phyloP scores from a whole-genome alignment of 1,140 invertebrate genomes.

The Brachionus sp. region DNA sequence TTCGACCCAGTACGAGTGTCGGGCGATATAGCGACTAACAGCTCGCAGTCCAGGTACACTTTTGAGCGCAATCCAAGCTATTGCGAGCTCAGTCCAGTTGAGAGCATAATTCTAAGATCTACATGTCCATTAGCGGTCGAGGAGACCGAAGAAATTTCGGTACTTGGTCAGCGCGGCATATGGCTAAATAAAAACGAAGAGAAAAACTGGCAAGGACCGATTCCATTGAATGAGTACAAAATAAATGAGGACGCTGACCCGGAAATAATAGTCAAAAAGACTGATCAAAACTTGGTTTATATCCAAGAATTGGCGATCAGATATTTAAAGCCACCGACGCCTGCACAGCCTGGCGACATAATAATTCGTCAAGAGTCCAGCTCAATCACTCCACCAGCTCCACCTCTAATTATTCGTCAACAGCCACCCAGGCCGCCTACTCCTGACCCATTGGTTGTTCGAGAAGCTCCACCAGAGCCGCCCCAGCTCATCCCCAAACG shows the following conservation, averaged over 20 bases:
- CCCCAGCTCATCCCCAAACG: not conserved
- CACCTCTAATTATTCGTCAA: constrained; percentile 45
- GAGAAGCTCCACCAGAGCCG: constrained; percentile 39
- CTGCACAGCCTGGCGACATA: constrained; percentile 40
- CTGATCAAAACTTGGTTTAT: constrained; percentile 9
- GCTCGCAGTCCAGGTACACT: not conserved
- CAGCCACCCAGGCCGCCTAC: constrained; percentile 33
- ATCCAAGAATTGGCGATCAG: constrained; percentile 43
- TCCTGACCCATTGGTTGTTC: constrained; percentile 41
- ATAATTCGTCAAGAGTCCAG: constrained; percentile 19
- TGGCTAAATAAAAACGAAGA: constrained; percentile 35
- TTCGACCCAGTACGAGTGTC: not conserved
- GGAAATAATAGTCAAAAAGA: constrained; percentile 10
- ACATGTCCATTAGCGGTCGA: not conserved
- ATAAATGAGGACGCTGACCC: constrained; percentile 43
- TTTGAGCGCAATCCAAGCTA: constrained; percentile 9
- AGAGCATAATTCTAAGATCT: constrained; percentile 16
- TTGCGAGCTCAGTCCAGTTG: constrained; percentile 11
- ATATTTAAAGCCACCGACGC: constrained; percentile 44
- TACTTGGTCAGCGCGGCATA: constrained; percentile 36
- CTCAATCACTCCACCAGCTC: constrained; percentile 21
- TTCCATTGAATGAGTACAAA: constrained; percentile 12
- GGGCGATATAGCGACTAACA: not conserved
- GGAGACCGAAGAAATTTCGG: constrained; percentile 33
- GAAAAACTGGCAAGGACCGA: not conserved